These are phyloP conservation scores for Lagria hirta DNA, from an alignment of 2,888 invertebrate species.

Conservation along the genomic window DNA sequence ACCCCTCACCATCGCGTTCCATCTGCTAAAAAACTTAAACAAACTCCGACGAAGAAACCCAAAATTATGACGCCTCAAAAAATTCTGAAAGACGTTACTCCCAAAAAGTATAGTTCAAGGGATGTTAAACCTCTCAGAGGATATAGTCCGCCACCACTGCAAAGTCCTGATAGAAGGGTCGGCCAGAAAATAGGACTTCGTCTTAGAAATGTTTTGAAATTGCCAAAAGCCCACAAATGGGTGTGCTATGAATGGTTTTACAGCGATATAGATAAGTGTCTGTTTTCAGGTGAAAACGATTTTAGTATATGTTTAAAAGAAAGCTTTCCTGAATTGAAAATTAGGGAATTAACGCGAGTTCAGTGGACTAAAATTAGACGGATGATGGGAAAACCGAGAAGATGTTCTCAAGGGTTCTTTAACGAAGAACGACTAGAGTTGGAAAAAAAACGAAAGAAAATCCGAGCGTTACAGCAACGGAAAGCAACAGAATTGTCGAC, in stretches of 20 bases:
- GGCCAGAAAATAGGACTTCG: slow-evolving; percentile 89
- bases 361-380: slow-evolving; percentile 96
- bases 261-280: slow-evolving; percentile 92
- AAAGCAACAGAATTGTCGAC: slow-evolving; percentile 76
- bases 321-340: slow-evolving; percentile 89
- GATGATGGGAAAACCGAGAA: slow-evolving; percentile 95
- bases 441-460: slow-evolving; percentile 86
- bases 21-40: slow-evolving; percentile 68
- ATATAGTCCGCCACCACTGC: slow-evolving; percentile 54
- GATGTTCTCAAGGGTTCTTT: slow-evolving; percentile 94
- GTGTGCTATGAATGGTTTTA: slow-evolving; percentile 99
- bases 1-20: slow-evolving; percentile 73
- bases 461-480: slow-evolving; percentile 89
- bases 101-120: slow-evolving; percentile 10
- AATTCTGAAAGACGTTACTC: slow-evolving; percentile 36
- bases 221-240: slow-evolving; percentile 99
- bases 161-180: slow-evolving; percentile 76
- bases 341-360: slow-evolving; percentile 77
- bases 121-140: slow-evolving; percentile 41
- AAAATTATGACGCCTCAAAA: slow-evolving; percentile 35
- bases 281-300: slow-evolving; percentile 96
- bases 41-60: slow-evolving; percentile 57
- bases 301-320: slow-evolving; percentile 92
- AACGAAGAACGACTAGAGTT: slow-evolving; percentile 90
- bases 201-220: slow-evolving; percentile 86